phyloP scores from a whole-genome alignment of 2,888 invertebrate species.

The Gymnocheta viridis region DNA sequence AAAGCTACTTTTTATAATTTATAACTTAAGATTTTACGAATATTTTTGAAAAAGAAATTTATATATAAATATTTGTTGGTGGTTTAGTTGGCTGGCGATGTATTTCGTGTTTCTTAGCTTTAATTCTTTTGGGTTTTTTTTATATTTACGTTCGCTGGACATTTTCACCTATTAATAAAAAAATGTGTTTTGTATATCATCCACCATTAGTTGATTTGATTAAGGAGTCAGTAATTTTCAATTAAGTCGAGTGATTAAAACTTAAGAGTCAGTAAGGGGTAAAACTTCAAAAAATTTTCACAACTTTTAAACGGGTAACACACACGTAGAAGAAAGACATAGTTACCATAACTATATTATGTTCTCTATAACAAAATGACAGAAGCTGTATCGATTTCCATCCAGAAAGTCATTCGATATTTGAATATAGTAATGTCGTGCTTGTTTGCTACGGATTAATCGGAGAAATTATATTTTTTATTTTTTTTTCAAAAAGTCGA shows the following conservation, averaged over 20 bases:
- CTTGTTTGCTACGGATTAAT: too few relatives aligned
- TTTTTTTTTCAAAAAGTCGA: too few relatives aligned
- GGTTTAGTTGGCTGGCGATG: conserved; percentile 63
- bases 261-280: background rate
- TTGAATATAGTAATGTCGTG: too few relatives aligned
- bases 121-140: background rate
- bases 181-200: conserved; percentile 12
- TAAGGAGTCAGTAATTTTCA: background rate
- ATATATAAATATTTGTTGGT: conserved; percentile 39
- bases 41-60: conserved; percentile 30
- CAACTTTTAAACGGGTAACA: too few relatives aligned
- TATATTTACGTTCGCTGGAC: background rate
- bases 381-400: too few relatives aligned
- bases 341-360: too few relatives aligned
- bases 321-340: too few relatives aligned
- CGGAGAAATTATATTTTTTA: too few relatives aligned
- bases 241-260: background rate
- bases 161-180: background rate
- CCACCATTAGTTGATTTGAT: background rate
- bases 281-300: background rate
- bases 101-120: conserved; percentile 15
- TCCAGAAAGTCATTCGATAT: too few relatives aligned
- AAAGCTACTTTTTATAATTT: conserved; percentile 51
- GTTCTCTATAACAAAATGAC: too few relatives aligned
- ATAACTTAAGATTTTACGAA: conserved; percentile 51